Evolutionary conservation across 2,113 vertebrate genomes (phyloP).

Genomic region (Leptobrachium ailaonicum): DNA sequence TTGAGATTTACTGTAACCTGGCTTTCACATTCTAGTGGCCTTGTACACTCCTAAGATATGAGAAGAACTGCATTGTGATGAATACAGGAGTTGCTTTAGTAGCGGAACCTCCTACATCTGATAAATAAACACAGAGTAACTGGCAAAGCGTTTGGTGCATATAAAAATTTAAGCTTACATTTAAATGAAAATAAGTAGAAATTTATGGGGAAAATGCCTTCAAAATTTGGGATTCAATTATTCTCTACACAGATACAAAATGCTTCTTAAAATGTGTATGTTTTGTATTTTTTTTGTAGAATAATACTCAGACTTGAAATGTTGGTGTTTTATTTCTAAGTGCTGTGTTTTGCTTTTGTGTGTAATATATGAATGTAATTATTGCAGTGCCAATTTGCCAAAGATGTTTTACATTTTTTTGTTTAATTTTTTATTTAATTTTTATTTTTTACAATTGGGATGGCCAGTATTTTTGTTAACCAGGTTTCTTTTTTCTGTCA

Average conservation of each 20-base stretch:
- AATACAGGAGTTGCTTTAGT: background rate
- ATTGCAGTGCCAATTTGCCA: constrained; percentile 99
- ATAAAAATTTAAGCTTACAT: constrained; percentile 71
- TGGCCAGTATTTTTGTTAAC: constrained; percentile 68
- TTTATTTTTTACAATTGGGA: constrained; percentile 58
- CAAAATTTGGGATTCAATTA: constrained; percentile 78
- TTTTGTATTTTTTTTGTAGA: constrained; percentile 99
- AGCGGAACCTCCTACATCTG: constrained; percentile 64
- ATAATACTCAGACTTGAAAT: constrained; percentile 74
- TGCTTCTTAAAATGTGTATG: constrained; percentile 96
- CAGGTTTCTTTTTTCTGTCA: constrained; percentile 61
- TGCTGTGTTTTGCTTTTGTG: constrained; percentile 91
- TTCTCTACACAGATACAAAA: constrained; percentile 80
- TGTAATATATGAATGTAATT: constrained; percentile 99
- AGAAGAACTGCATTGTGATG: constrained; percentile 6
- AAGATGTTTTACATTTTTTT: constrained; percentile 91
- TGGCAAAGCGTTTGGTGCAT: constrained; percentile 93
- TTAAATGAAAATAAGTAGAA: constrained; percentile 64
- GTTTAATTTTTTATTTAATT: constrained; percentile 56
- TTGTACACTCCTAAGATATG: constrained; percentile 75
- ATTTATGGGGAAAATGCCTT: constrained; percentile 80
- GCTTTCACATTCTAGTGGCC: constrained; percentile 90
- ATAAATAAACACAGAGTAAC: constrained; percentile 77
- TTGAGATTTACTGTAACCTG: constrained; percentile 59
- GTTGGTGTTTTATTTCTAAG: constrained; percentile 93